A percentile compares a stretch with the other conserved stretches of the same genome.
Evolutionary conservation across 2,113 vertebrate genomes (phyloP).

Genomic region (Charadrius vociferus): DNA sequence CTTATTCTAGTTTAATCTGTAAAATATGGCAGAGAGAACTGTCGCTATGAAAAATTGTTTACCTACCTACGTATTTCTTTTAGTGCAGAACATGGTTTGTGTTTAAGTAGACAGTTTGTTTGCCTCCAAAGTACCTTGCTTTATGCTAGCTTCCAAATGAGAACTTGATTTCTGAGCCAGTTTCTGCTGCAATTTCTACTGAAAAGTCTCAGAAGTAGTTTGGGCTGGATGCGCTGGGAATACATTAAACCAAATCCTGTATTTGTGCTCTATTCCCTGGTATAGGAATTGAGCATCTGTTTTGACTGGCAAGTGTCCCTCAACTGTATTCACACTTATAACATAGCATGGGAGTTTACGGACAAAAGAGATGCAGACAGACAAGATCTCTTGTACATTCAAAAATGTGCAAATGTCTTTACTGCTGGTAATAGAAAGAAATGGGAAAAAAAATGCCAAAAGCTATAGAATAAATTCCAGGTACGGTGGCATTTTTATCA

Average conservation of each 20-base stretch:
- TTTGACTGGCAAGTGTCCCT: slow-evolving; percentile 44
- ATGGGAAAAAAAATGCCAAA: neutral
- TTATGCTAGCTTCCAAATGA: neutral
- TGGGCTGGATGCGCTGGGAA: neutral
- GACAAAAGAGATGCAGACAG: neutral
- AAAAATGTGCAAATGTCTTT: neutral
- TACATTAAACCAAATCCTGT: neutral
- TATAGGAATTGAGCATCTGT: slow-evolving; percentile 13
- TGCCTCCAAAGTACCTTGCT: neutral
- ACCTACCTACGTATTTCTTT: neutral
- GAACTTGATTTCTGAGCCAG: neutral
- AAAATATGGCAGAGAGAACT: neutral
- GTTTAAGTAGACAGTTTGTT: neutral
- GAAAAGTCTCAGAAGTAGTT: neutral
- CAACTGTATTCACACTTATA: slow-evolving; percentile 22
- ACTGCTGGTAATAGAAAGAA: neutral
- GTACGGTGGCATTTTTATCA: neutral
- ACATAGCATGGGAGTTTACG: neutral
- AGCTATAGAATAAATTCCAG: neutral
- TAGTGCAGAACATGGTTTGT: neutral
- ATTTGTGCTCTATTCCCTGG: neutral
- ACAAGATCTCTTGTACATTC: neutral
- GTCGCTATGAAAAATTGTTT: neutral
- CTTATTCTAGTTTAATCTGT: neutral
- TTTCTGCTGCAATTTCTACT: neutral